phyloP scores from a whole-genome alignment of 2,888 invertebrate species.

The Diarsia mendica region DNA sequence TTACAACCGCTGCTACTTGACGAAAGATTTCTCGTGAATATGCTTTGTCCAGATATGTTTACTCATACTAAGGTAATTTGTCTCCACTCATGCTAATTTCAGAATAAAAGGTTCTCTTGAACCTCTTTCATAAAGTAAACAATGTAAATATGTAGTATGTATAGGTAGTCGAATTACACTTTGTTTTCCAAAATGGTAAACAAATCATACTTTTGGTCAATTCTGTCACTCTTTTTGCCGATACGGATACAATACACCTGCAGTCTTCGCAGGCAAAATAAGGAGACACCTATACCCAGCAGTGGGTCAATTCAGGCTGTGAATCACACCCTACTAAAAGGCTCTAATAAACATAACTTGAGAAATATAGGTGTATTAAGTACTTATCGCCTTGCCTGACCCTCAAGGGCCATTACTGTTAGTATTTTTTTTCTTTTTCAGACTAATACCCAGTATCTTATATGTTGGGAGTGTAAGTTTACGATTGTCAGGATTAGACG shows the following conservation, averaged over 20 bases:
- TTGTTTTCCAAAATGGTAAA: conserved; percentile 22
- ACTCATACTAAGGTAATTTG: conserved; percentile 22
- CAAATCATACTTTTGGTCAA: background rate
- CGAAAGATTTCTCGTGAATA: conserved; percentile 14
- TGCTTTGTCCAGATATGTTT: conserved; percentile 37
- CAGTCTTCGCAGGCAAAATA: background rate
- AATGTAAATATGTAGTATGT: conserved; percentile 4
- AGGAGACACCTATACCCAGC: background rate
- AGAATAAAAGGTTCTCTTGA: background rate
- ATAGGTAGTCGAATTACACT: background rate
- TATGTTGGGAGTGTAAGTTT: conserved; percentile 37
- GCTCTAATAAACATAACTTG: background rate
- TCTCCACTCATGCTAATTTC: background rate
- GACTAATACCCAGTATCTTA: background rate
- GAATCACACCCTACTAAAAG: background rate
- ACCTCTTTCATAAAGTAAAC: background rate
- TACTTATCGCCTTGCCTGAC: background rate
- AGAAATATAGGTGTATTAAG: background rate
- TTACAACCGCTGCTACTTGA: conserved; percentile 14
- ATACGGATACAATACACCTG: background rate
- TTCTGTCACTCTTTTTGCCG: background rate
- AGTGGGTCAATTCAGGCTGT: background rate
- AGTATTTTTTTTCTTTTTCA: conserved; percentile 1
- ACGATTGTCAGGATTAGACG: conserved; percentile 2
- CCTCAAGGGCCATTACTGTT: background rate